phyloP scores from a whole-genome alignment of 2,797 vertebrate species.

The Leucoraja ocellata region DNA sequence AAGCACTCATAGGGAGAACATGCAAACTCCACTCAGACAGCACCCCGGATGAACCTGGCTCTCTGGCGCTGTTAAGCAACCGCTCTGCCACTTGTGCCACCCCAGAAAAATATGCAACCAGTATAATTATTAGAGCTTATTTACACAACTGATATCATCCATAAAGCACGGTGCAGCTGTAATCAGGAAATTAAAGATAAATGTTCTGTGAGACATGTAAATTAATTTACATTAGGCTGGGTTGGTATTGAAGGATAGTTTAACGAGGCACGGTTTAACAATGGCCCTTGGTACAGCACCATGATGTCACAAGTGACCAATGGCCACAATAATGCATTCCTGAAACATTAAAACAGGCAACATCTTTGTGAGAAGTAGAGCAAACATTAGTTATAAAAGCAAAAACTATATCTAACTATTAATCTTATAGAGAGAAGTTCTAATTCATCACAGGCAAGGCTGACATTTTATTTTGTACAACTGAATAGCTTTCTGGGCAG shows the following conservation, averaged over 20 bases:
- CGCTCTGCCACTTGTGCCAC: too few species aligned
- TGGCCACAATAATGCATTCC: neutral
- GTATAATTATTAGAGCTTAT: too few species aligned
- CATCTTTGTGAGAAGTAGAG: neutral
- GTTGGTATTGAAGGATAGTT: neutral
- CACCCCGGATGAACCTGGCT: too few species aligned
- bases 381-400: neutral
- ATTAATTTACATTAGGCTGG: neutral
- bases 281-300: neutral
- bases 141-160: too few species aligned
- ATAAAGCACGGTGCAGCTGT: neutral
- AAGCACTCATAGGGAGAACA: too few species aligned
- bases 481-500: too few species aligned
- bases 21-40: too few species aligned
- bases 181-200: neutral
- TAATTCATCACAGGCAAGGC: too few species aligned
- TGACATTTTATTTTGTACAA: too few species aligned
- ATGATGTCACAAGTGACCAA: neutral
- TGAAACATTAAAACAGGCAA: neutral
- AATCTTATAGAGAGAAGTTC: too few species aligned
- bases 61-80: too few species aligned
- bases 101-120: too few species aligned
- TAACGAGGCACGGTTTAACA: neutral
- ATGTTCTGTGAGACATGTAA: neutral
- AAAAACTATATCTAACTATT: neutral